Conservation (phyloP, 2,797 vertebrate species). For the Peromyscus nudipes region DNA sequence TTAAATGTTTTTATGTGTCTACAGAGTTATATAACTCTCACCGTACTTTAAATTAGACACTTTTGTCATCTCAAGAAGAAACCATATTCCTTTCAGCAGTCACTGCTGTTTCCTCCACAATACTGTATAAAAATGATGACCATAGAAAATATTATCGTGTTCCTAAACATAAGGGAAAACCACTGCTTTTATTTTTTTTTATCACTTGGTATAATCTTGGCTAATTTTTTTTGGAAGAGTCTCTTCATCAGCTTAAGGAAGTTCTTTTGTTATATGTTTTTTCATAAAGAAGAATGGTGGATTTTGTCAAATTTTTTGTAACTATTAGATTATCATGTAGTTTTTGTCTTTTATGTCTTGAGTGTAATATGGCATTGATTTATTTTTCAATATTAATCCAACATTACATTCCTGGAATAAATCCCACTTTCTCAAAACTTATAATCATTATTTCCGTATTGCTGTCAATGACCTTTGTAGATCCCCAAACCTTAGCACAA, state of each 20-base stretch:
- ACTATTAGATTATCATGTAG: background rate
- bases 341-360: background rate
- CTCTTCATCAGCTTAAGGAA: background rate
- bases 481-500: background rate
- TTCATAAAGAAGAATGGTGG: background rate
- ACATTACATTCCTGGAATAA: background rate
- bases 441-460: background rate
- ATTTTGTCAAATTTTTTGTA: background rate
- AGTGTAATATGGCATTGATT: background rate
- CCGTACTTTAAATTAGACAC: background rate
- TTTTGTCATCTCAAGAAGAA: background rate
- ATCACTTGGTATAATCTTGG: background rate
- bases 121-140: background rate
- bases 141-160: background rate
- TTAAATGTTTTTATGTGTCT: background rate
- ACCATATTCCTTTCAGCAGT: background rate
- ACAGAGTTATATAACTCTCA: background rate
- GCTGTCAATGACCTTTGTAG: background rate
- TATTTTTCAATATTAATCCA: constrained; percentile 16
- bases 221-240: background rate
- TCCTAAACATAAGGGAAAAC: background rate
- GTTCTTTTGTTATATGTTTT: background rate
- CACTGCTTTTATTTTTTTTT: background rate
- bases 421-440: background rate
- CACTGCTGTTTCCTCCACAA: background rate